Evolutionary conservation across 2,888 invertebrate genomes (phyloP).

Genomic region (Dryococelus australis): DNA sequence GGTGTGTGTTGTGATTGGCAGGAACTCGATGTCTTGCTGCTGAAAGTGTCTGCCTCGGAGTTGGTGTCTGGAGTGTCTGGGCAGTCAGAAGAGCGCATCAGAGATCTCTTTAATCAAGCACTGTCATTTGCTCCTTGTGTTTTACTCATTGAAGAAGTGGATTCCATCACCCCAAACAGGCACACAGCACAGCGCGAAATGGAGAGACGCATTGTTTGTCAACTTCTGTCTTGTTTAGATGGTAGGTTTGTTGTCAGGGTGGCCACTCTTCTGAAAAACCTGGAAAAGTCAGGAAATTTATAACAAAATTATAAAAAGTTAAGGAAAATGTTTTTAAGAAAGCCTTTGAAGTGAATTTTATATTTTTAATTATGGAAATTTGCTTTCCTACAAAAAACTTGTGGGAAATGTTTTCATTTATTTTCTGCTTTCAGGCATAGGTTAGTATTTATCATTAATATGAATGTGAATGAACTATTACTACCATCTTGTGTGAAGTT

Average conservation of each 20-base stretch:
- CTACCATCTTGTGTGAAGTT: too few species aligned
- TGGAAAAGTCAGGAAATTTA: too few species aligned
- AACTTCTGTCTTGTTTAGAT: slow-evolving; percentile 89
- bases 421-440: too few species aligned
- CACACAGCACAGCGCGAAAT: slow-evolving; percentile 92
- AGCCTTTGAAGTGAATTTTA: too few species aligned
- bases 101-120: slow-evolving; percentile 90
- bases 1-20: background rate
- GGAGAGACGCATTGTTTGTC: slow-evolving; percentile 95
- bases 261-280: too few species aligned
- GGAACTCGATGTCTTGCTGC: slow-evolving; percentile 74
- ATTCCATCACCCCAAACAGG: slow-evolving; percentile 92
- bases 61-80: slow-evolving; percentile 94
- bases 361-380: too few species aligned
- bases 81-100: slow-evolving; percentile 92
- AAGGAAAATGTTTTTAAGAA: too few species aligned
- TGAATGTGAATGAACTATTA: too few species aligned
- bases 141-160: slow-evolving; percentile 95
- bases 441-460: too few species aligned
- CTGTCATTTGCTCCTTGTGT: slow-evolving; percentile 77
- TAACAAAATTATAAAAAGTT: too few species aligned
- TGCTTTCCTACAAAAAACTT: too few species aligned
- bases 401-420: too few species aligned
- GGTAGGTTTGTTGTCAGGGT: slow-evolving; percentile 57
- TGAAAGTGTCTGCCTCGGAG: slow-evolving; percentile 91